These are phyloP conservation scores for Micromesistius poutassou DNA, from an alignment of 2,797 vertebrate species.

Conservation along the genomic window DNA sequence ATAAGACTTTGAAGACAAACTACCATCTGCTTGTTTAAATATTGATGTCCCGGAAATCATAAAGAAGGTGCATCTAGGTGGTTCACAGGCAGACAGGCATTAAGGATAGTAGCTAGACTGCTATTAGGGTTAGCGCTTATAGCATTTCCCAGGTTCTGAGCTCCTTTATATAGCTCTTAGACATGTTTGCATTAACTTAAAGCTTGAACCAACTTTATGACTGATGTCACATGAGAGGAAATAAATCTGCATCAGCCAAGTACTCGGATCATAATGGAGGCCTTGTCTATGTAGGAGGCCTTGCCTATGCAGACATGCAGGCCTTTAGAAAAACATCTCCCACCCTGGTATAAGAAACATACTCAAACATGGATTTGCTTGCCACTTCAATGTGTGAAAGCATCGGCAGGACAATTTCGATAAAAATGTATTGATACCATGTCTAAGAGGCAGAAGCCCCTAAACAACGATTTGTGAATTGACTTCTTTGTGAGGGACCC, in stretches of 20 bases:
- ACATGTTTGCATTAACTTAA: conserved; percentile 35
- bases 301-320: conserved; percentile 31
- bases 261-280: conserved; percentile 33
- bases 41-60: neutral
- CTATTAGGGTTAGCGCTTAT: neutral
- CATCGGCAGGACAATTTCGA: neutral
- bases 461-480: neutral
- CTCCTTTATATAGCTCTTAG: neutral
- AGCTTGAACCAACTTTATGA: conserved; percentile 36
- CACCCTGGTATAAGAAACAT: neutral
- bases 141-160: neutral
- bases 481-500: neutral
- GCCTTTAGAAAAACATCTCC: conserved; percentile 46
- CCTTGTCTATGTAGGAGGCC: conserved; percentile 29
- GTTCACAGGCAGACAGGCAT: neutral
- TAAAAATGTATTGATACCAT: neutral
- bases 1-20: neutral
- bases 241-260: conserved; percentile 7
- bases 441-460: neutral
- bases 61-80: neutral
- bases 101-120: neutral
- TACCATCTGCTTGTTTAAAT: neutral
- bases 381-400: no score
- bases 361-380: neutral
- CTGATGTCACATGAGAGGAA: conserved; percentile 13